Evolutionary conservation across 2,113 vertebrate species (phyloP).

Genomic region (Diphyllodes magnificus): DNA sequence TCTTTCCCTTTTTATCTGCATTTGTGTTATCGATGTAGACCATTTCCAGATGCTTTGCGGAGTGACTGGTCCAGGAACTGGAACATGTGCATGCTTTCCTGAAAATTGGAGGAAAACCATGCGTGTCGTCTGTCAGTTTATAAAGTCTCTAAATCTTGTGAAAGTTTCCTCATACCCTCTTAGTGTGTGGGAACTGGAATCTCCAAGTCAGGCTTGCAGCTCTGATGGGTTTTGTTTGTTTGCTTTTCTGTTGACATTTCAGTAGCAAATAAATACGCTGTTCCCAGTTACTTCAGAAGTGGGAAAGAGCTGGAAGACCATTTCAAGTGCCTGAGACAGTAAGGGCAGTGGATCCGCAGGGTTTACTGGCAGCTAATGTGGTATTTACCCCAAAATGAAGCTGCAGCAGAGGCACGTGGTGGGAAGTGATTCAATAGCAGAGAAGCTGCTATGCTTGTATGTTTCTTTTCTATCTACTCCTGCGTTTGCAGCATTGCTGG

Average conservation of each 20-base stretch:
- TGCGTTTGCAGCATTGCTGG: rapidly evolving
- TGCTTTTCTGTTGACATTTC: background rate
- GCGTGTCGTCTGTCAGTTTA: background rate
- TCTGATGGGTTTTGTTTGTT: background rate
- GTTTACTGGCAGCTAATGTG: background rate
- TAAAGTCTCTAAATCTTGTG: background rate
- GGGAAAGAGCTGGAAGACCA: background rate
- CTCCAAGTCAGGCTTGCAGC: background rate
- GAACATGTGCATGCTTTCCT: background rate
- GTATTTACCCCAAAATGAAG: background rate
- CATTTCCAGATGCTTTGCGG: background rate
- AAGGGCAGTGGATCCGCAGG: background rate
- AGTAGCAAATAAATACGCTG: rapidly evolving
- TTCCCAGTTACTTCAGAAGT: background rate
- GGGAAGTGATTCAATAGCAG: background rate
- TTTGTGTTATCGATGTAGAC: background rate
- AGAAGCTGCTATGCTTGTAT: rapidly evolving
- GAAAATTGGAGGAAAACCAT: background rate
- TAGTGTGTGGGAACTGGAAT: background rate
- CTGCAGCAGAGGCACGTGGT: rapidly evolving
- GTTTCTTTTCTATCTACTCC: rapidly evolving
- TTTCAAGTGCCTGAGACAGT: background rate
- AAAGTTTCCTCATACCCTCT: background rate
- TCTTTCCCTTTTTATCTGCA: background rate
- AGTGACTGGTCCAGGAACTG: background rate